Conservation (phyloP, 2,113 vertebrate species). For the Lontra canadensis region DNA sequence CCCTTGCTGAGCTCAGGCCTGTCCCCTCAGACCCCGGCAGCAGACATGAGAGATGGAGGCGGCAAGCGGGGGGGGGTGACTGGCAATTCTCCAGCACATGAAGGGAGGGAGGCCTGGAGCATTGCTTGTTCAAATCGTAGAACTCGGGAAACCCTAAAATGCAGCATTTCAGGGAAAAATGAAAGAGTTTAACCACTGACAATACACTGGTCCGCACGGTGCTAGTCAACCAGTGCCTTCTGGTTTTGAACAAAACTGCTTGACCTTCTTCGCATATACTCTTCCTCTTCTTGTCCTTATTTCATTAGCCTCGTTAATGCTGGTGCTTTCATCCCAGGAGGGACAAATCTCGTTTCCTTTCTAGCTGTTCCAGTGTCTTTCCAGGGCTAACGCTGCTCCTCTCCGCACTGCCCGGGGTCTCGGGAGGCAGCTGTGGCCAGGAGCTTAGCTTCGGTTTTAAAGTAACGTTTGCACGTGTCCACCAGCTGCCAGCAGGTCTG, state of each 20-base stretch:
- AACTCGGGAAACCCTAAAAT: background rate
- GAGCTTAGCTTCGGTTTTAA: background rate
- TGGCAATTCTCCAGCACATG: background rate
- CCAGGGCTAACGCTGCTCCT: background rate
- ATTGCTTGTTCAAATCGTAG: background rate
- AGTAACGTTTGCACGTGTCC: background rate
- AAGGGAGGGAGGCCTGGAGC: background rate
- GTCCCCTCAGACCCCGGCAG: background rate
- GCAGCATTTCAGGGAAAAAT: background rate
- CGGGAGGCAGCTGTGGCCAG: background rate
- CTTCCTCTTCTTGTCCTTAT: background rate
- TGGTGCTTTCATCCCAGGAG: background rate
- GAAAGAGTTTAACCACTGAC: background rate
- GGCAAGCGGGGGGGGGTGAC: background rate
- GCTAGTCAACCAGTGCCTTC: background rate
- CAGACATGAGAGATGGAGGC: background rate
- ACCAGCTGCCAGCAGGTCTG: background rate
- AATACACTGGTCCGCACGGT: accelerated
- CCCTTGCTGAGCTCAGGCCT: background rate
- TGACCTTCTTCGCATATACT: background rate
- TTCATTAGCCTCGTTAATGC: background rate
- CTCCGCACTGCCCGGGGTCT: background rate
- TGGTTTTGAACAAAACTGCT: background rate
- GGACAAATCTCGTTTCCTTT: background rate
- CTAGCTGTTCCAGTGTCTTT: background rate